Percentiles rank a stretch among this genome's conserved stretches.
Evolutionary conservation across 2,797 vertebrate species (phyloP).

Genomic region (Aratinga solstitialis): DNA sequence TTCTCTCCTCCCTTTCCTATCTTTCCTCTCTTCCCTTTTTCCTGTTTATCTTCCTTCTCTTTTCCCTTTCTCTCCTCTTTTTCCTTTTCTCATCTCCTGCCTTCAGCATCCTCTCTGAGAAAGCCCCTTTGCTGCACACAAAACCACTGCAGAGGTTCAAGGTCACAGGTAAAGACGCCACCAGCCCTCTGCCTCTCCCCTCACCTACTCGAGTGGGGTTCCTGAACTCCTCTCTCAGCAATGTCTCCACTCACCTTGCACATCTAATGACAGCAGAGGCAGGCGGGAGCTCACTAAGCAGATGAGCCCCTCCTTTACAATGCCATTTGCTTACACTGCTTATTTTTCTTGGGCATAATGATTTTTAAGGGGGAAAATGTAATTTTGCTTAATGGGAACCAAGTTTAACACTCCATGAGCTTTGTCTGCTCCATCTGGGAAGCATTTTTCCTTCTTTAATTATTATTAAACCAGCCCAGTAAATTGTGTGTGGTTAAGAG

Average conservation of each 20-base stretch:
- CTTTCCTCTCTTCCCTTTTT: neutral
- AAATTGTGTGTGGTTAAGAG: conserved; percentile 24
- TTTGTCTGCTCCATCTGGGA: conserved; percentile 28
- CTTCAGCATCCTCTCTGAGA: neutral
- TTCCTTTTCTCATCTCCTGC: accelerated
- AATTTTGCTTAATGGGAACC: conserved; percentile 50
- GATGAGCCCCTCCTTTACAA: neutral
- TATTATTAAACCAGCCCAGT: conserved; percentile 31
- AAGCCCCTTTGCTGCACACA: neutral
- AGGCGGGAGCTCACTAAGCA: neutral
- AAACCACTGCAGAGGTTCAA: neutral
- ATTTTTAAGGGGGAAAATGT: conserved; percentile 47
- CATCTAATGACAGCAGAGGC: neutral
- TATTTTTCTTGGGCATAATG: conserved; percentile 7
- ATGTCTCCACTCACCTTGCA: neutral
- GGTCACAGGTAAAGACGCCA: neutral
- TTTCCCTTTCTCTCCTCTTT: neutral
- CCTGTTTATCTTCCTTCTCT: neutral
- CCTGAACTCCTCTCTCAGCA: neutral
- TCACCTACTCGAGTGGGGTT: accelerated
- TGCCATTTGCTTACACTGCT: conserved; percentile 10
- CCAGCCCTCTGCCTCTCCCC: neutral
- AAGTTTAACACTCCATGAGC: conserved; percentile 41
- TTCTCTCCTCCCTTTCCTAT: neutral
- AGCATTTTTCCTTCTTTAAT: neutral